These are phyloP conservation scores for Poliocrania exsul DNA, from an alignment of 2,797 vertebrate species.

Conservation along the genomic window DNA sequence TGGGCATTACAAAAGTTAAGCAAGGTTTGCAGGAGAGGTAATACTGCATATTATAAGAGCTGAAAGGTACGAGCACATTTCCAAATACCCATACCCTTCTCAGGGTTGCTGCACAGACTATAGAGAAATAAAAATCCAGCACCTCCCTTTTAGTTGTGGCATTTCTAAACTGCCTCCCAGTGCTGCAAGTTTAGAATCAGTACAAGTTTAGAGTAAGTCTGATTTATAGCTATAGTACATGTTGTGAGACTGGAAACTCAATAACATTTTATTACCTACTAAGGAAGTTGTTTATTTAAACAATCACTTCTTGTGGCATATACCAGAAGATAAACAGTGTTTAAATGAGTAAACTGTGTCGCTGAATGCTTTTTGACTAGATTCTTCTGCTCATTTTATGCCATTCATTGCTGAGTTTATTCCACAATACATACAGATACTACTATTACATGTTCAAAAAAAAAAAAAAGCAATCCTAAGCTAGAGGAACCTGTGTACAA, in stretches of 20 bases:
- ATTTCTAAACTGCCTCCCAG: slow-evolving; percentile 8
- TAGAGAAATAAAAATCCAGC: background rate
- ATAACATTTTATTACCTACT: slow-evolving; percentile 43
- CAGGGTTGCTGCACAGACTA: background rate
- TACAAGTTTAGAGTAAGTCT: slow-evolving; percentile 30
- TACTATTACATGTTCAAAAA: background rate
- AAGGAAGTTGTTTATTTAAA: slow-evolving; percentile 54
- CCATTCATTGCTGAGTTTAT: slow-evolving; percentile 6
- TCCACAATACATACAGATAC: background rate
- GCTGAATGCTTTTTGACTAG: background rate
- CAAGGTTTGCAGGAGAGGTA: background rate
- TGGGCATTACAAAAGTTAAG: background rate
- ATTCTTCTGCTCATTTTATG: slow-evolving; percentile 12
- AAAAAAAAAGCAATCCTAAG: background rate
- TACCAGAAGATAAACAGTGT: slow-evolving; percentile 10
- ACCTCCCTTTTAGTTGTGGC: background rate
- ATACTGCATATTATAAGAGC: background rate
- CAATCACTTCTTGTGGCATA: slow-evolving; percentile 21
- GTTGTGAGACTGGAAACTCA: slow-evolving; percentile 40
- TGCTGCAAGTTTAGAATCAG: slow-evolving; percentile 11
- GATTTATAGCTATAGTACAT: slow-evolving; percentile 22
- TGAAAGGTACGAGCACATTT: background rate
- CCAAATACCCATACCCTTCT: background rate
- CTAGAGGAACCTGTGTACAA: background rate
- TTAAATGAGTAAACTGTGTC: background rate